Conservation (phyloP, 2,113 vertebrate genomes). For the Formicarius rufipectus region DNA sequence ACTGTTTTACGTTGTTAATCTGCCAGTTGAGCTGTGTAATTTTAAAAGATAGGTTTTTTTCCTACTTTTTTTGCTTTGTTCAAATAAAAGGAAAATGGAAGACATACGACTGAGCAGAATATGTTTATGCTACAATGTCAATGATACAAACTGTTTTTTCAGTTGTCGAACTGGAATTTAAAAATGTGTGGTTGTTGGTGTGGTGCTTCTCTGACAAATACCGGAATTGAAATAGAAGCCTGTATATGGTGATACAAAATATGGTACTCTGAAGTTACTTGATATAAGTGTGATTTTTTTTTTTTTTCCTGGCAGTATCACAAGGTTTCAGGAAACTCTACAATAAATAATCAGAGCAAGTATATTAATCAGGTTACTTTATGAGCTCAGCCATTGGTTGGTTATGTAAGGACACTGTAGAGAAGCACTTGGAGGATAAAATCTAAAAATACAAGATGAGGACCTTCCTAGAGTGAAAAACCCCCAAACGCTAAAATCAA, state of each 20-base stretch:
- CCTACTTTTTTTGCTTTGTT: neutral
- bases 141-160: slow-evolving; percentile 59
- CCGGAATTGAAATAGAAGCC: neutral
- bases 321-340: neutral
- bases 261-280: slow-evolving; percentile 14
- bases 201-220: slow-evolving; percentile 48
- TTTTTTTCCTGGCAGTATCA: slow-evolving; percentile 6
- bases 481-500: neutral
- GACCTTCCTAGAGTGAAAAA: neutral
- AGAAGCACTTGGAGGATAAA: neutral
- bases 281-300: neutral
- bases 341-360: slow-evolving; percentile 3
- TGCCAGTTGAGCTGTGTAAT: slow-evolving; percentile 1
- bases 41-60: slow-evolving; percentile 10
- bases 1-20: slow-evolving; percentile 30
- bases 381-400: neutral
- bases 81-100: slow-evolving; percentile 32
- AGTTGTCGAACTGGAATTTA: slow-evolving; percentile 55
- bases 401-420: neutral
- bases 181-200: slow-evolving; percentile 39
- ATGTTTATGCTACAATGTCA: slow-evolving; percentile 53
- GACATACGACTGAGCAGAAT: slow-evolving; percentile 49
- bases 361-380: neutral
- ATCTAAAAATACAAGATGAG: neutral
- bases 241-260: slow-evolving; percentile 1